Evolutionary conservation across 2,113 vertebrate genomes (phyloP).

Genomic region (Talpa occidentalis): DNA sequence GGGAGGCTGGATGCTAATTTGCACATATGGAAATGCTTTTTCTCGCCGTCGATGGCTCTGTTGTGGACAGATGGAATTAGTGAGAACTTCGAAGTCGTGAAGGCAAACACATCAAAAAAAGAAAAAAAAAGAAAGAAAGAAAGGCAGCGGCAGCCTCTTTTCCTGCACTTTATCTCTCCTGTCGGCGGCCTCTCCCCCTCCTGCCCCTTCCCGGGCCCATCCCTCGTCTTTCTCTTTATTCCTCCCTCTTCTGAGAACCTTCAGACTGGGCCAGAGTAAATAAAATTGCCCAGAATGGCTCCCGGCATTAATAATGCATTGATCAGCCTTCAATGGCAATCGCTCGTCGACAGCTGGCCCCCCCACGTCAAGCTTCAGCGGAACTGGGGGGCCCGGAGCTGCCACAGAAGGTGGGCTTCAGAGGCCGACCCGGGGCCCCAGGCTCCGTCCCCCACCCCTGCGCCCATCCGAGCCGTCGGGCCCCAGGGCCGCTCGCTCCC

Average conservation of each 20-base stretch:
- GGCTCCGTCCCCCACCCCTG: too few species aligned
- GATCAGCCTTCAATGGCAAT: conserved; percentile 80
- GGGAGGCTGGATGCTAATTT: conserved; percentile 95
- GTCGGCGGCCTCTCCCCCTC: neutral
- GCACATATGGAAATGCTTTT: conserved; percentile 99
- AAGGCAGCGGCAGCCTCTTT: neutral
- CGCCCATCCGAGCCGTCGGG: too few species aligned
- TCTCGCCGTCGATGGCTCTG: conserved; percentile 93
- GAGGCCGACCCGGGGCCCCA: too few species aligned
- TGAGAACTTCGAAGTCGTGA: conserved; percentile 96
- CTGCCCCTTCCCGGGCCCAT: neutral
- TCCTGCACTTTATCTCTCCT: neutral
- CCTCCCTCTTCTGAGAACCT: conserved; percentile 72
- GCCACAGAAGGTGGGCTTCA: too few species aligned
- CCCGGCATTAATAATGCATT: conserved; percentile 77
- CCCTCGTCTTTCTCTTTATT: neutral
- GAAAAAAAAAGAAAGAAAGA: conserved; percentile 76
- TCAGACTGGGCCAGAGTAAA: conserved; percentile 76
- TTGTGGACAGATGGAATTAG: conserved; percentile 99
- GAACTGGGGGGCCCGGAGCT: conserved; percentile 37
- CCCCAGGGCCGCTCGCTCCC: neutral
- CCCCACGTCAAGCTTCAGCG: neutral
- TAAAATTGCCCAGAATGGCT: conserved; percentile 57
- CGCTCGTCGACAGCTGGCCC: neutral
- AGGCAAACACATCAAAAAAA: conserved; percentile 95